A percentile compares a stretch with the other conserved stretches of the same genome.
These are phyloP conservation scores for Drosophila pseudotakahashii DNA, from an alignment of 2,888 invertebrate genomes.

Conservation along the genomic window DNA sequence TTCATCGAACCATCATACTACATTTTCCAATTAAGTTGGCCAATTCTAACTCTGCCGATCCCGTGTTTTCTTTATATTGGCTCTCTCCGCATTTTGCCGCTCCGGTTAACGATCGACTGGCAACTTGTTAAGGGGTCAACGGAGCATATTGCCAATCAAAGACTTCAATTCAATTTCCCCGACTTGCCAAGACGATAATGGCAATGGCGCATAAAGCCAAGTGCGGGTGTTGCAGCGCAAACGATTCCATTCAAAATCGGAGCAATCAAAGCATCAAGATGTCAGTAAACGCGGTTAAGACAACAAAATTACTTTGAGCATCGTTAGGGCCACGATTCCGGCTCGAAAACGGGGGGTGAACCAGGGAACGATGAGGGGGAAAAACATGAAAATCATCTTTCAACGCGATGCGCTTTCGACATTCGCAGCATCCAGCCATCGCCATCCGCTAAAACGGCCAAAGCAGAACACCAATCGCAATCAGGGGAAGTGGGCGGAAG, in stretches of 20 bases:
- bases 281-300: conserved; percentile 74
- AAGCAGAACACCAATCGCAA: conserved; percentile 37
- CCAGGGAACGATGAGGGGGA: conserved; percentile 39
- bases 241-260: conserved; percentile 75
- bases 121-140: conserved; percentile 38
- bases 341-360: conserved; percentile 11
- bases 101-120: conserved; percentile 31
- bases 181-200: conserved; percentile 62
- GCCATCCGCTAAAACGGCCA: conserved; percentile 8
- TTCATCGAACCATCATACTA: background rate
- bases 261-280: conserved; percentile 73
- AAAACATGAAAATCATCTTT: conserved; percentile 81
- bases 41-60: conserved; percentile 10
- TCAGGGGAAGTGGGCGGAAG: conserved; percentile 48
- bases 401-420: conserved; percentile 60
- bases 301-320: conserved; percentile 73
- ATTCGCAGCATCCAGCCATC: conserved; percentile 19
- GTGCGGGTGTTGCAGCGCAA: conserved; percentile 59
- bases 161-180: conserved; percentile 71
- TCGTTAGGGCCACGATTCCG: conserved; percentile 66
- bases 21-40: conserved; percentile 5
- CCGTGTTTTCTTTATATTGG: conserved; percentile 11
- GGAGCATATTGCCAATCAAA: conserved; percentile 67
- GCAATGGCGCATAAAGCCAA: conserved; percentile 66
- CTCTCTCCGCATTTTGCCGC: conserved; percentile 6